A percentile compares a stretch with the other conserved stretches of the same genome.
Evolutionary conservation across 2,113 vertebrate genomes (phyloP).

Genomic region (Sula dactylatra): DNA sequence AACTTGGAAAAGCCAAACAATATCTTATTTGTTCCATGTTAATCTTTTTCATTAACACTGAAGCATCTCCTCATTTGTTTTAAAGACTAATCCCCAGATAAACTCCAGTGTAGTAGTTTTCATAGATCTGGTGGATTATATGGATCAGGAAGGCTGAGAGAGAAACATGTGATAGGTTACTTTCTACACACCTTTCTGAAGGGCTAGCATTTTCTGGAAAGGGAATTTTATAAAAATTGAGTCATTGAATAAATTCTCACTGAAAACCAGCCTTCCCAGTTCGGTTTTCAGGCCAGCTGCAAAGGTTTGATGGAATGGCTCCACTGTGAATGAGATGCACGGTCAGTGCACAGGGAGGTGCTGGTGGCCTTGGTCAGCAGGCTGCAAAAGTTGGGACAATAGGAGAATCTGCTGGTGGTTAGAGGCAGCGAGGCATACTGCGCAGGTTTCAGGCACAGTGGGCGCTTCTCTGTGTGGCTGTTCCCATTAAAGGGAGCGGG

Average conservation of each 20-base stretch:
- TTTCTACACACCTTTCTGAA: no score
- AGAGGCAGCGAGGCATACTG: not conserved
- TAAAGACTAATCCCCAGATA: not conserved
- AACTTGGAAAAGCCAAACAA: not conserved
- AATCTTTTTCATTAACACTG: not conserved
- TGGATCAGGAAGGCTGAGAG: not conserved
- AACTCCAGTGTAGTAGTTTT: not conserved
- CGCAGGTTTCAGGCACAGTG: not conserved
- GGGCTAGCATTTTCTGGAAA: not conserved
- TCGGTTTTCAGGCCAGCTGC: not conserved
- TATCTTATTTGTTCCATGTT: fast-evolving
- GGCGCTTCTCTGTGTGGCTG: not conserved
- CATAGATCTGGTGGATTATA: no score
- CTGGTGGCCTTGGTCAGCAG: not conserved
- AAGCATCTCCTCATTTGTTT: fast-evolving
- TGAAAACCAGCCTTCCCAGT: no score
- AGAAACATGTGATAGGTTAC: not conserved
- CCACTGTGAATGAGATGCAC: not conserved
- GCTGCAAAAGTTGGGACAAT: not conserved
- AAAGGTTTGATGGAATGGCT: not conserved
- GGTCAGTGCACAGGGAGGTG: not conserved
- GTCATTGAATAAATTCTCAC: not conserved
- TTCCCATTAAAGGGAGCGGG: not conserved
- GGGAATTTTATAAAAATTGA: not conserved
- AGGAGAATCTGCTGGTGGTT: not conserved